phyloP scores from a whole-genome alignment of 2,797 vertebrate species.

The Distichodus sexfasciatus region DNA sequence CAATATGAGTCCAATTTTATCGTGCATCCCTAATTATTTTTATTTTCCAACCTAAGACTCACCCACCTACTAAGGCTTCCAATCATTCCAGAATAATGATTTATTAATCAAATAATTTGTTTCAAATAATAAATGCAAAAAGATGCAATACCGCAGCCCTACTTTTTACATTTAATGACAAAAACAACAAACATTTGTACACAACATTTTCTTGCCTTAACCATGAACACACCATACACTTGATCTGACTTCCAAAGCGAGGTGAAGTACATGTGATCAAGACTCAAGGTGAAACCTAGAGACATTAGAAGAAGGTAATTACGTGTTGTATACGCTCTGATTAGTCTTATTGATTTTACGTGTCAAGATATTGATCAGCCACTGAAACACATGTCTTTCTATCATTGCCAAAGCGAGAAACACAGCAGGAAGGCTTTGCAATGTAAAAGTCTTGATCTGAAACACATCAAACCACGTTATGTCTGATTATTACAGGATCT shows the following conservation, averaged over 20 bases:
- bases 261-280: not conserved
- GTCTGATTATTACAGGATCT: not conserved
- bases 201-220: no score
- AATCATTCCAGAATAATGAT: no score
- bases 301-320: not conserved
- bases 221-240: not conserved
- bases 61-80: no score
- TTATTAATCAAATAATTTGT: no score
- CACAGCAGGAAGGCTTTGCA: not conserved
- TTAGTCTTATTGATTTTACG: not conserved
- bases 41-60: no score
- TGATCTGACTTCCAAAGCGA: not conserved
- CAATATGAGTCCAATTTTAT: no score
- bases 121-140: no score
- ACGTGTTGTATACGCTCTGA: not conserved
- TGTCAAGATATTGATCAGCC: slow-evolving; percentile 12
- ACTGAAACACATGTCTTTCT: not conserved
- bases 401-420: not conserved
- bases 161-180: no score
- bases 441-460: not conserved
- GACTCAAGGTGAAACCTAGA: slow-evolving; percentile 1
- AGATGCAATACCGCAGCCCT: no score
- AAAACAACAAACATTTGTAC: no score
- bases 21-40: no score
- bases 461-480: not conserved